These are phyloP conservation scores for Tipula confusa DNA, from an alignment of 2,888 invertebrate species.

Conservation along the genomic window DNA sequence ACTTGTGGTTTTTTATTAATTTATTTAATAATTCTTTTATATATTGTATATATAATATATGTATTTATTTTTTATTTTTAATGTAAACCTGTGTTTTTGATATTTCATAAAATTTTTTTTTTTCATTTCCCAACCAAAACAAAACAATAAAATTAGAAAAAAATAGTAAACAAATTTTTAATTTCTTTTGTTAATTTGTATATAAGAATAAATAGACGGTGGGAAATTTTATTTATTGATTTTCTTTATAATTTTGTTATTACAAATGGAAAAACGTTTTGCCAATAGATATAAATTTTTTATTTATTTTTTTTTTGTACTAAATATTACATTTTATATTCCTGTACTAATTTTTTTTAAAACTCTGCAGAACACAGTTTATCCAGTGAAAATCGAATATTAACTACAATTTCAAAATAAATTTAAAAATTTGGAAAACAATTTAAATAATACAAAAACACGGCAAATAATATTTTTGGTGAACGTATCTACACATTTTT, in stretches of 20 bases:
- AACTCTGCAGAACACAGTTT: background rate
- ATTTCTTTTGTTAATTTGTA: background rate
- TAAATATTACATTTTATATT: background rate
- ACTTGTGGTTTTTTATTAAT: background rate
- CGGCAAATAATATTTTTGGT: background rate
- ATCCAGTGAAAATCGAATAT: background rate
- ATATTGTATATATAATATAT: background rate
- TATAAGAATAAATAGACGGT: background rate
- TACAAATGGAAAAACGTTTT: background rate
- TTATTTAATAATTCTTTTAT: background rate
- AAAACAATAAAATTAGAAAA: background rate
- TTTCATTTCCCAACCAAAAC: background rate
- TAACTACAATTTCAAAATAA: background rate
- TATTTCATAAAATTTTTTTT: background rate
- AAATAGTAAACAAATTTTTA: background rate
- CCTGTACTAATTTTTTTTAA: background rate
- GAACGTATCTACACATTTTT: background rate
- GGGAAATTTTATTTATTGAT: background rate
- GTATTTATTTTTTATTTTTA: background rate
- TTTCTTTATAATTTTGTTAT: background rate
- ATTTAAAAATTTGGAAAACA: background rate
- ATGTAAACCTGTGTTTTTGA: background rate
- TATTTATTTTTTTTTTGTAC: background rate
- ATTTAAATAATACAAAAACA: background rate
- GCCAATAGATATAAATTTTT: background rate